phyloP scores from a whole-genome alignment of 2,113 vertebrate genomes.

The Thryonomys swinderianus region DNA sequence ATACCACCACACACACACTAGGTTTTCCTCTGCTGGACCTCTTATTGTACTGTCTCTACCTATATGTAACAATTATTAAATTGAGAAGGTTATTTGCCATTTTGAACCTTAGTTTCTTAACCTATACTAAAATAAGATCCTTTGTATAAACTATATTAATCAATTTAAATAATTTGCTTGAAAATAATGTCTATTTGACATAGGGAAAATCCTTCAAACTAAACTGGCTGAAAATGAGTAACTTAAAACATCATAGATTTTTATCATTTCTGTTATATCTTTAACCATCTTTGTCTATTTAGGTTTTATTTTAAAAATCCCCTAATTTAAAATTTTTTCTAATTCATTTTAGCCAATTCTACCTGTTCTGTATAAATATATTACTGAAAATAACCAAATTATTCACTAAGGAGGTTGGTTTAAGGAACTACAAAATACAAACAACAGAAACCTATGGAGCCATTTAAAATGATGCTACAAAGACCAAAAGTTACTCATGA shows the following conservation, averaged over 20 bases:
- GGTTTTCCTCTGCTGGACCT: conserved; percentile 2
- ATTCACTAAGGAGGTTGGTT: background rate
- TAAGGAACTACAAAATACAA: conserved; percentile 55
- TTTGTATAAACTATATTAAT: background rate
- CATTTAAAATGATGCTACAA: conserved; percentile 15
- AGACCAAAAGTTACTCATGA: conserved; percentile 11
- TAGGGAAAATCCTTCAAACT: background rate
- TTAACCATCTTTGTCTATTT: background rate
- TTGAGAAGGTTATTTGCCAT: conserved; percentile 12
- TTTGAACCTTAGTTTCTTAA: conserved; percentile 27
- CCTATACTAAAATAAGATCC: background rate
- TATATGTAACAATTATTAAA: conserved; percentile 44
- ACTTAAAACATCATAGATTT: conserved; percentile 37
- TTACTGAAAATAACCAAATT: conserved; percentile 36
- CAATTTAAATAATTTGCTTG: conserved; percentile 29
- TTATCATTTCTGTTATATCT: background rate
- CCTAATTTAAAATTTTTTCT: conserved; percentile 5
- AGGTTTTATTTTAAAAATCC: conserved; percentile 22
- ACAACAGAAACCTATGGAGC: conserved; percentile 9
- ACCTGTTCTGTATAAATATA: background rate
- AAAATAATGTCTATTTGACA: conserved; percentile 7
- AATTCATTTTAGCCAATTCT: conserved; percentile 45
- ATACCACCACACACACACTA: background rate
- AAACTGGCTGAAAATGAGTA: conserved; percentile 10
- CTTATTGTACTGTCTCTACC: background rate